A percentile compares a stretch with the other conserved stretches of the same genome.
These are phyloP conservation scores for Sebastes jordani DNA, from an alignment of 2,797 vertebrate species.

Conservation along the genomic window DNA sequence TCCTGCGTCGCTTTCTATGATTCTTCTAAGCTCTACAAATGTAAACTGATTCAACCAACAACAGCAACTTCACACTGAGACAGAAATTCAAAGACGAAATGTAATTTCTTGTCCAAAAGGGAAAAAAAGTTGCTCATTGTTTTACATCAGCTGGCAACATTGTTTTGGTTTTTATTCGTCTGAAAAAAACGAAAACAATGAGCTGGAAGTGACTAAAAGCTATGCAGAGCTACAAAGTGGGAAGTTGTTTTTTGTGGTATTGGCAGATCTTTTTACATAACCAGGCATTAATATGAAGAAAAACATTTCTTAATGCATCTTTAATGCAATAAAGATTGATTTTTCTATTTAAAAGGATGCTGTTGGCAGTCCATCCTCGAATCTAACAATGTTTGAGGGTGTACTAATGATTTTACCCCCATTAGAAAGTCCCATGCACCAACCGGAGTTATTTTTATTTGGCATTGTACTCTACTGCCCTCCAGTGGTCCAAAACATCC, in stretches of 20 bases:
- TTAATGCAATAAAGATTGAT: background rate
- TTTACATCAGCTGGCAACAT: background rate
- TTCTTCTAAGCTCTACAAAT: background rate
- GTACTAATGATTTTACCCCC: background rate
- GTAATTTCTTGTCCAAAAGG: background rate
- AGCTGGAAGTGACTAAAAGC: background rate
- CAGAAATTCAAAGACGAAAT: slow-evolving; percentile 6
- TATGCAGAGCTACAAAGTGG: background rate
- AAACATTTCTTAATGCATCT: slow-evolving; percentile 1
- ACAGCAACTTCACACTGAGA: slow-evolving; percentile 10
- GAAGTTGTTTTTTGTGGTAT: background rate
- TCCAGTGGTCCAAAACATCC: slow-evolving; percentile 56
- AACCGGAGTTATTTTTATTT: background rate
- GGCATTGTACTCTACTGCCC: slow-evolving; percentile 64
- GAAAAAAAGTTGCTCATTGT: background rate
- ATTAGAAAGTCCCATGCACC: background rate
- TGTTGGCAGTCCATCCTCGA: background rate
- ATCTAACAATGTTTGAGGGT: background rate
- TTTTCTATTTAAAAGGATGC: background rate
- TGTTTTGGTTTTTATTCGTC: background rate
- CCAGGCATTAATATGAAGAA: background rate
- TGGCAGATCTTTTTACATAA: slow-evolving; percentile 9
- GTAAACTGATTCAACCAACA: slow-evolving; percentile 36
- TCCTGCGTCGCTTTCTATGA: background rate
- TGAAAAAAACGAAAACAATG: background rate